These are phyloP conservation scores for Apocheima hispidaria DNA, from an alignment of 2,888 invertebrate species.

Conservation along the genomic window DNA sequence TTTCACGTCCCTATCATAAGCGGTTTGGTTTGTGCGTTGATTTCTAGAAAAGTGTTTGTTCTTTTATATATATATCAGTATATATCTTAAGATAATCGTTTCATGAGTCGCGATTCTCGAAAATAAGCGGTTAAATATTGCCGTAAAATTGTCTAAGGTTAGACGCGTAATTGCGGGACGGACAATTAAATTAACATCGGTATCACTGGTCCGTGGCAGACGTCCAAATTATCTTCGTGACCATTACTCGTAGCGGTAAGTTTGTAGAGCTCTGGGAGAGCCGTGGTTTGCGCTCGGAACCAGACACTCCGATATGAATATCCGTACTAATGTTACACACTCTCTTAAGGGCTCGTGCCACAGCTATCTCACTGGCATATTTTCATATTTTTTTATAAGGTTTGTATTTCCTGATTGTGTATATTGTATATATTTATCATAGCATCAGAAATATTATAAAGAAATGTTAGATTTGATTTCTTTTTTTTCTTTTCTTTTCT, in stretches of 20 bases:
- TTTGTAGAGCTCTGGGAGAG: constrained; percentile 24
- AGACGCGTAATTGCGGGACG: constrained; percentile 28
- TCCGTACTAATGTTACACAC: constrained; percentile 10
- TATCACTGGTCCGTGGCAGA: constrained; percentile 41
- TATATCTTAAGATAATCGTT: no score
- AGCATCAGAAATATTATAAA: no score
- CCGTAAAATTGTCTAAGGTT: constrained; percentile 29
- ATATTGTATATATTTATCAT: no score
- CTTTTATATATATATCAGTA: no score
- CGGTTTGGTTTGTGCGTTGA: no score
- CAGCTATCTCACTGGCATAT: no score
- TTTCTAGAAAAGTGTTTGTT: no score
- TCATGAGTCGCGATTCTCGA: constrained; percentile 15
- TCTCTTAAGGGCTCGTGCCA: not conserved
- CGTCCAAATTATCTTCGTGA: constrained; percentile 42
- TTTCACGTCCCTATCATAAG: no score
- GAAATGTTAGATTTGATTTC: no score
- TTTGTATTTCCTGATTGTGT: no score
- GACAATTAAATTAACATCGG: constrained; percentile 42
- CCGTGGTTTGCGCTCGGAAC: constrained; percentile 24
- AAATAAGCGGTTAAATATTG: constrained; percentile 16
- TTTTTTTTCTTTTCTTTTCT: no score
- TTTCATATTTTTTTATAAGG: no score
- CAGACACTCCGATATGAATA: constrained; percentile 16
- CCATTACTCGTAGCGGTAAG: constrained; percentile 39